These are phyloP conservation scores for Epinephelus lanceolatus DNA, from an alignment of 2,113 vertebrate genomes.

Conservation along the genomic window DNA sequence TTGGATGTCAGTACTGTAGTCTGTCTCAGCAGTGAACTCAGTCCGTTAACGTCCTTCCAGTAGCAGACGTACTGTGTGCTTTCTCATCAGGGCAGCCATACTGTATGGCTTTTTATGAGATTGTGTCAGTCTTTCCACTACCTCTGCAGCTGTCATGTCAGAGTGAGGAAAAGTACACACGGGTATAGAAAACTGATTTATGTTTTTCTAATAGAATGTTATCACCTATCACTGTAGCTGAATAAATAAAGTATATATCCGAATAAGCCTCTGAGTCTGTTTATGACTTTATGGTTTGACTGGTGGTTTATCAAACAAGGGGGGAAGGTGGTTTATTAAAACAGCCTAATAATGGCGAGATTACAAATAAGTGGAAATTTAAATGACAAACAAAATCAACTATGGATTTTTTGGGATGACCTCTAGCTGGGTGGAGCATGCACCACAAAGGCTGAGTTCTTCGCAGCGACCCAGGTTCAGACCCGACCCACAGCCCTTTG, in stretches of 20 bases:
- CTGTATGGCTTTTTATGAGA: conserved; percentile 14
- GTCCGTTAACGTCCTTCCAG: conserved; percentile 37
- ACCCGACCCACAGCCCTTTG: too few species aligned
- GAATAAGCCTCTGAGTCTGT: conserved; percentile 5
- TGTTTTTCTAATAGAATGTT: conserved; percentile 54
- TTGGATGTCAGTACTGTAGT: conserved; percentile 19
- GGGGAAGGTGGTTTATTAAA: neutral
- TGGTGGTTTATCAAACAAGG: neutral
- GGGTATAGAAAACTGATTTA: conserved; percentile 46
- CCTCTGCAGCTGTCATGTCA: conserved; percentile 65
- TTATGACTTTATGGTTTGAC: neutral
- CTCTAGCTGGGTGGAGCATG: too few species aligned
- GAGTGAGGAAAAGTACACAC: conserved; percentile 50
- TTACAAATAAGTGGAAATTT: neutral
- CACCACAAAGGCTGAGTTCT: too few species aligned
- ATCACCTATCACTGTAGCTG: conserved; percentile 49
- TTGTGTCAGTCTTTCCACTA: conserved; percentile 68
- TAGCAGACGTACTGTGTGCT: conserved; percentile 42
- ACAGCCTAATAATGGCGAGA: neutral
- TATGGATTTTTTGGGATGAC: too few species aligned
- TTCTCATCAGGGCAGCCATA: conserved; percentile 40
- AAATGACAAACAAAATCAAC: neutral
- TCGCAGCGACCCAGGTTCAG: too few species aligned
- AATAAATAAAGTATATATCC: conserved; percentile 69
- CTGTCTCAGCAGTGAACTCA: conserved; percentile 41